These are phyloP conservation scores for Trissolcus brochymenae DNA, from an alignment of 2,888 invertebrate genomes.

Conservation along the genomic window DNA sequence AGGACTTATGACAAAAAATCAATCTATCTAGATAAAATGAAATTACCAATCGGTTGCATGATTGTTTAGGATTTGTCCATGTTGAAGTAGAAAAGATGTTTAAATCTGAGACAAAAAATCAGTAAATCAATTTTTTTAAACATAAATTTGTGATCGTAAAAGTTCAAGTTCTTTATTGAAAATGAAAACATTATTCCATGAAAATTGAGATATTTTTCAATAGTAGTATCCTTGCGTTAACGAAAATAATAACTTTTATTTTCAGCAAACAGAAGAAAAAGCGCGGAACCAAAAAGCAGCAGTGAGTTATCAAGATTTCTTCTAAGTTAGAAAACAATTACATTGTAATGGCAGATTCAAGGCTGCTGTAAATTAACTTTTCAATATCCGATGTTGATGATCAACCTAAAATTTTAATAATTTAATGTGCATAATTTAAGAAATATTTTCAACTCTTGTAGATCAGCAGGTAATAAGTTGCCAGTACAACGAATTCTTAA, in stretches of 20 bases:
- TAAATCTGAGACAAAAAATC: slow-evolving; percentile 16
- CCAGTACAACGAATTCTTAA: slow-evolving; percentile 65
- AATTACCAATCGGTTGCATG: too few species aligned
- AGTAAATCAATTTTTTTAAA: background rate
- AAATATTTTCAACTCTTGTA: slow-evolving; percentile 57
- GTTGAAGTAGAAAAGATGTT: slow-evolving; percentile 4
- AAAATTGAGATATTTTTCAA: background rate
- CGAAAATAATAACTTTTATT: slow-evolving; percentile 62
- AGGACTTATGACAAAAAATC: slow-evolving; percentile 61
- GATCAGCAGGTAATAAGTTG: slow-evolving; percentile 66
- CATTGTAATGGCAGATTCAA: slow-evolving; percentile 18
- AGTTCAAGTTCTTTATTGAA: background rate
- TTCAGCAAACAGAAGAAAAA: slow-evolving; percentile 75
- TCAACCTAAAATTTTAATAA: background rate
- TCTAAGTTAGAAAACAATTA: background rate
- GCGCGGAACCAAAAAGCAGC: slow-evolving; percentile 69
- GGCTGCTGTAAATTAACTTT: background rate
- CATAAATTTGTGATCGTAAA: background rate
- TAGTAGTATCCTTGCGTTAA: slow-evolving; percentile 39
- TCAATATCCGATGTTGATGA: too few species aligned
- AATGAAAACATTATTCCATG: too few species aligned
- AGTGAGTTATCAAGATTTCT: slow-evolving; percentile 65
- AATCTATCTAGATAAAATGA: slow-evolving; percentile 18
- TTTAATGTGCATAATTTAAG: background rate
- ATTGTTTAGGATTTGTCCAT: background rate